phyloP scores from a whole-genome alignment of 2,888 invertebrate genomes.

The Alentia gelatinosa region DNA sequence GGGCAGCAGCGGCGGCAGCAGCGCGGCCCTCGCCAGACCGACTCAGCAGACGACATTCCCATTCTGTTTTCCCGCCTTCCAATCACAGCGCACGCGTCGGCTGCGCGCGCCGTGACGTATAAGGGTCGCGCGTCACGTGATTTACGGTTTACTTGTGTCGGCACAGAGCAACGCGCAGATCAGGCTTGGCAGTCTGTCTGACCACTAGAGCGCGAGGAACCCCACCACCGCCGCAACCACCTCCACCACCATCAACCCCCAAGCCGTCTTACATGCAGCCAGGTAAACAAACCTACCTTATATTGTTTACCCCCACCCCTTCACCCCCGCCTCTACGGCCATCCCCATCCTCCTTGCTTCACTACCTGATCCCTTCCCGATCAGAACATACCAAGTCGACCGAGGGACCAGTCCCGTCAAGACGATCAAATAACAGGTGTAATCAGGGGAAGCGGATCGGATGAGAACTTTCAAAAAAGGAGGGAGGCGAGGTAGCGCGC shows the following conservation, averaged over 20 bases:
- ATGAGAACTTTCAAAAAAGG: conserved; percentile 9
- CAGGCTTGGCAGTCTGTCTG: neutral
- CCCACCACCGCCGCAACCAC: neutral
- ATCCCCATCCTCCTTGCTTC: neutral
- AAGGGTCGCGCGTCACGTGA: conserved; percentile 37
- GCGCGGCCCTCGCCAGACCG: neutral
- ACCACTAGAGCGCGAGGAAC: conserved; percentile 28
- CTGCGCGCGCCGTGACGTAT: conserved; percentile 38
- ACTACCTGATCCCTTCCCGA: neutral
- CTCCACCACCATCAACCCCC: neutral
- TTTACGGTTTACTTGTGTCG: conserved; percentile 37
- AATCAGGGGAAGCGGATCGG: conserved; percentile 31
- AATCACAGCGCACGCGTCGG: conserved; percentile 14
- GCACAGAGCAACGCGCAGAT: conserved; percentile 14
- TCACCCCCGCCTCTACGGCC: neutral
- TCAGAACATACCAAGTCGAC: neutral
- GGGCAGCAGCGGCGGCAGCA: neutral
- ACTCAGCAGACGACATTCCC: neutral
- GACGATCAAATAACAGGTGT: conserved; percentile 16
- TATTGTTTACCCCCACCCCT: conserved; percentile 9
- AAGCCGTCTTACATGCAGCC: neutral
- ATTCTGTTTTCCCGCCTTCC: conserved; percentile 16
- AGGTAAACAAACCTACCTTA: conserved; percentile 35
- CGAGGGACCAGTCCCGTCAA: neutral
- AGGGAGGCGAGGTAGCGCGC: neutral